Evolutionary conservation across 2,888 invertebrate species (phyloP).

Genomic region (Cephus pygmeus): DNA sequence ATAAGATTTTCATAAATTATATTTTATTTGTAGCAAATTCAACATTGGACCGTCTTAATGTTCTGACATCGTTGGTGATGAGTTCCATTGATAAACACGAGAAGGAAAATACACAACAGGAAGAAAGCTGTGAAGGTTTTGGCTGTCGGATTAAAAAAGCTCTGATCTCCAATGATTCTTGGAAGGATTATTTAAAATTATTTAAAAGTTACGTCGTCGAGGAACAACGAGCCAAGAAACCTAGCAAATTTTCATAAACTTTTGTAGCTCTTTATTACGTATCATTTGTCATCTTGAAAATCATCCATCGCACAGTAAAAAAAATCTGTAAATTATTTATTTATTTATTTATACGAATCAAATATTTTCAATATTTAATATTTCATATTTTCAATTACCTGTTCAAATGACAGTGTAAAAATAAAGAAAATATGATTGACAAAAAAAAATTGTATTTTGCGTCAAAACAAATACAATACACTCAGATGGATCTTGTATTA

Average conservation of each 20-base stretch:
- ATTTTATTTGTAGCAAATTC: slow-evolving; percentile 32
- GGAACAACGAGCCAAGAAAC: slow-evolving; percentile 17
- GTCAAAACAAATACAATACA: background rate
- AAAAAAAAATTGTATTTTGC: background rate
- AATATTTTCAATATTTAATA: background rate
- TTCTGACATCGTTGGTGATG: slow-evolving; percentile 42
- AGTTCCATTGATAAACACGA: slow-evolving; percentile 47
- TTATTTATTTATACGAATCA: background rate
- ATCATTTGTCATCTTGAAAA: background rate
- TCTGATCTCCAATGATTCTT: slow-evolving; percentile 37
- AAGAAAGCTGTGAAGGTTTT: slow-evolving; percentile 64
- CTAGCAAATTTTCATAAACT: background rate
- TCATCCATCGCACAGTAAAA: background rate
- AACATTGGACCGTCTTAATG: slow-evolving; percentile 36
- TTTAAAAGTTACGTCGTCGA: slow-evolving; percentile 49
- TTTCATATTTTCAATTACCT: background rate
- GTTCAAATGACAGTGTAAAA: background rate
- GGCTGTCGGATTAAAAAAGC: slow-evolving; percentile 67
- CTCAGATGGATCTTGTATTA: background rate
- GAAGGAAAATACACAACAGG: slow-evolving; percentile 51
- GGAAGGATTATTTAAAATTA: slow-evolving; percentile 47
- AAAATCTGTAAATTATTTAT: background rate
- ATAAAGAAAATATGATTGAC: background rate
- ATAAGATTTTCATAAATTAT: background rate
- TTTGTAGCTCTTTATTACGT: background rate